A percentile compares a stretch with the other conserved stretches of the same genome.
Evolutionary conservation across 2,797 vertebrate species (phyloP).

Genomic region (Cheirogaleus major): DNA sequence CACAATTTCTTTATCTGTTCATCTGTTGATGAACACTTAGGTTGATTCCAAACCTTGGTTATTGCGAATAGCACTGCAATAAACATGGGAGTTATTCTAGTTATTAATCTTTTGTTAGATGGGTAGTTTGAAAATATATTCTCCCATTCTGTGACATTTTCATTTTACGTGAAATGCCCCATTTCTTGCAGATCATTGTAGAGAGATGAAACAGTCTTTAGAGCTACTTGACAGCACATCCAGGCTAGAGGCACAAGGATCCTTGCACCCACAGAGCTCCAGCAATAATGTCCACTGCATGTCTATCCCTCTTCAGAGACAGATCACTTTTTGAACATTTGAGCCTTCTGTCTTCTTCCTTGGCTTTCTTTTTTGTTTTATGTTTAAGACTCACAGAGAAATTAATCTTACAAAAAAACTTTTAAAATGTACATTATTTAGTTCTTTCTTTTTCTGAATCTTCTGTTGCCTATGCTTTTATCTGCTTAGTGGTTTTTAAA

Average conservation of each 20-base stretch:
- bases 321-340: background rate
- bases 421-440: background rate
- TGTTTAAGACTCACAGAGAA: background rate
- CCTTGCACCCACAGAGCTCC: accelerated
- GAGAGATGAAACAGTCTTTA: background rate
- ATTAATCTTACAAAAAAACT: background rate
- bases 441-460: background rate
- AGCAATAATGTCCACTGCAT: background rate
- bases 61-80: background rate
- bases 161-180: background rate
- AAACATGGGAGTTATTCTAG: background rate
- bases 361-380: background rate
- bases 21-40: no score
- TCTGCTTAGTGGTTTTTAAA: background rate
- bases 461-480: background rate
- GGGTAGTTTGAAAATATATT: no score
- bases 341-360: background rate
- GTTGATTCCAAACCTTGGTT: no score
- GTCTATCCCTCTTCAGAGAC: background rate
- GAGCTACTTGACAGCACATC: background rate
- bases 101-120: background rate
- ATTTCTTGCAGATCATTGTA: background rate
- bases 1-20: no score
- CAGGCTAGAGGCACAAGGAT: background rate
- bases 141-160: background rate